A percentile compares a stretch with the other conserved stretches of the same genome.
These are phyloP conservation scores for Tetanocera ferruginea DNA, from an alignment of 2,888 invertebrate species.

Conservation along the genomic window DNA sequence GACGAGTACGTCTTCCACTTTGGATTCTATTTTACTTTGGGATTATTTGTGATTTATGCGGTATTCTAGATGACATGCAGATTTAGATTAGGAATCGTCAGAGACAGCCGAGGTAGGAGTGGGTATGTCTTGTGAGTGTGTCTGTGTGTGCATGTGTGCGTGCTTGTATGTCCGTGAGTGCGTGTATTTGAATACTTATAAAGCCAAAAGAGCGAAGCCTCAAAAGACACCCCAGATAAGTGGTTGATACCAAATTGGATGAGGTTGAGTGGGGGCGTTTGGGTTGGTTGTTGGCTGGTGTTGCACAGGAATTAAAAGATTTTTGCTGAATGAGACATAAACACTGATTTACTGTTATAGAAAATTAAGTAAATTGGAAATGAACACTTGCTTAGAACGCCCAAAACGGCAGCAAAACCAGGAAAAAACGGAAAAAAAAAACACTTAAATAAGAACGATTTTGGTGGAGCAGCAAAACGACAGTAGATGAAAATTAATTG, in stretches of 20 bases:
- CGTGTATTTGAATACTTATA: background rate
- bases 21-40: constrained; percentile 60
- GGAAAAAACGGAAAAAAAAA: background rate
- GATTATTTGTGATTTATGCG: constrained; percentile 68
- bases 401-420: background rate
- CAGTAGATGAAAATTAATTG: constrained; percentile 10
- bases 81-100: constrained; percentile 60
- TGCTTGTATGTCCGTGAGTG: background rate
- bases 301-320: constrained; percentile 52
- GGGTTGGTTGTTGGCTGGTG: constrained; percentile 40
- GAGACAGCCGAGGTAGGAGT: background rate
- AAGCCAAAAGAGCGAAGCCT: background rate
- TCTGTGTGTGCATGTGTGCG: background rate
- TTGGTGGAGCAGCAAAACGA: background rate
- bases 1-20: constrained; percentile 12
- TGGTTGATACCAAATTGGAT: constrained; percentile 1
- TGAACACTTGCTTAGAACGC: background rate
- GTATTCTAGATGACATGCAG: constrained; percentile 67
- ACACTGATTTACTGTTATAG: constrained; percentile 62
- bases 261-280: background rate
- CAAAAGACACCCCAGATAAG: background rate
- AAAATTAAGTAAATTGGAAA: constrained; percentile 55
- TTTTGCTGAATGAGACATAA: constrained; percentile 49
- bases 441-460: background rate
- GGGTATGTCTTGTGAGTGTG: background rate